Evolutionary conservation across 2,113 vertebrate genomes (phyloP), one percentile per base, ranked within the genome.

Genomic region (Fukomys damarensis): DNA sequence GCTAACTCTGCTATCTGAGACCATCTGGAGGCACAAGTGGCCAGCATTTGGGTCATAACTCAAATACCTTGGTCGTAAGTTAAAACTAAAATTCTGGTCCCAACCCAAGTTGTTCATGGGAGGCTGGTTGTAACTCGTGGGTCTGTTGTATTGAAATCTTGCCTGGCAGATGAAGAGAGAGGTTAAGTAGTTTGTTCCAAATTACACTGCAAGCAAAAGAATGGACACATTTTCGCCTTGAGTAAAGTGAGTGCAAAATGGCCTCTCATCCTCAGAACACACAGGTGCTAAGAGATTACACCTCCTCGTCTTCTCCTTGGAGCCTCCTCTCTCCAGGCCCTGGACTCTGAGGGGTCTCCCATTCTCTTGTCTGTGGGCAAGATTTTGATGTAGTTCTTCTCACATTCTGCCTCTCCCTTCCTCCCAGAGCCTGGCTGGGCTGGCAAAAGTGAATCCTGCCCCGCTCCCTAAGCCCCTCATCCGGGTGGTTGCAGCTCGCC

Each of bases 401-500:
- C n/a, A 30, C 0, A 1, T 9, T 41, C 85, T 32, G 35, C 46
- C 2, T 10, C 35, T 70, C 28, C 58, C 19, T 30, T 0, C 2
- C 7, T 46, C 84, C 19, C n/a, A 35, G 38, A n/a, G 22, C 11
- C 5, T 1, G 30, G 77, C 59, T 35, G 35, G 52, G 30, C 81
- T 20, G 61, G 88, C 61, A 14, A 38, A 22, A 22, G 74, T 0
- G 32, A 52, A 5, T 30, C n/a, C 86, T 63, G 49, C 38, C 12
- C 63, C 56, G 8, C 49, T 9, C 13, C 59, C 7, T 30, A 2
- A 11, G 14, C 28, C 11, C 17, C 26, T 7, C 12, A 46, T 79
- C 7, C 46, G 77, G 14, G 49, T 11, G 49, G 41, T 12, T 59
- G 59, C 7, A 32, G 77, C 46, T 32, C 26, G 61, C 28, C 1